Conservation (phyloP, 2,113 vertebrate species). For the Camelus dromedarius region DNA sequence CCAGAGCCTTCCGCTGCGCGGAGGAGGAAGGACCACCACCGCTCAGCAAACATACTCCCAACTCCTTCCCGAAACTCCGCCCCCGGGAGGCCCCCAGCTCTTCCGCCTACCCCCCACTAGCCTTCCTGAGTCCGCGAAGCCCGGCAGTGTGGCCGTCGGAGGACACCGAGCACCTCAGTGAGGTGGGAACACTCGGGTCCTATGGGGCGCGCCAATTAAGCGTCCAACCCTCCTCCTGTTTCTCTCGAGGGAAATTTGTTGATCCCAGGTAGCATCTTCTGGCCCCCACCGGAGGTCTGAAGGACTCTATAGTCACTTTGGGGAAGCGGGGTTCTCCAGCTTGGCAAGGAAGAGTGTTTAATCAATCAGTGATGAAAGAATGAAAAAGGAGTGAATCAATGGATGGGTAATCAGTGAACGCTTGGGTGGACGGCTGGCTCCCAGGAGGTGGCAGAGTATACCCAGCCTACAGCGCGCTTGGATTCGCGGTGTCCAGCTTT, state of each 20-base stretch:
- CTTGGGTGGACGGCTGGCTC: neutral
- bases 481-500: neutral
- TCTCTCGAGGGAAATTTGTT: neutral
- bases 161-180: rapidly evolving
- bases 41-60: rapidly evolving
- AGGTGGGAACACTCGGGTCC: neutral
- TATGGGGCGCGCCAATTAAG: neutral
- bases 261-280: neutral
- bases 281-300: neutral
- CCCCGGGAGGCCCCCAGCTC: neutral
- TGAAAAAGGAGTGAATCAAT: neutral
- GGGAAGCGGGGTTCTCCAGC: neutral
- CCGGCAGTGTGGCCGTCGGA: rapidly evolving
- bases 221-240: neutral
- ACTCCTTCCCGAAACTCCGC: neutral
- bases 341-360: neutral
- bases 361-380: neutral
- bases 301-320: neutral
- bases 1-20: too few species aligned
- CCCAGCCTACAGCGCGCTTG: rapidly evolving
- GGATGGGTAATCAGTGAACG: neutral
- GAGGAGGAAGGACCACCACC: neutral
- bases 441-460: neutral
- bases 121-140: rapidly evolving
- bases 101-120: rapidly evolving